Percentiles rank a stretch among this genome's conserved stretches.
These are phyloP conservation scores for Coregonus ussuriensis DNA, from an alignment of 2,797 vertebrate genomes.

Conservation along the genomic window DNA sequence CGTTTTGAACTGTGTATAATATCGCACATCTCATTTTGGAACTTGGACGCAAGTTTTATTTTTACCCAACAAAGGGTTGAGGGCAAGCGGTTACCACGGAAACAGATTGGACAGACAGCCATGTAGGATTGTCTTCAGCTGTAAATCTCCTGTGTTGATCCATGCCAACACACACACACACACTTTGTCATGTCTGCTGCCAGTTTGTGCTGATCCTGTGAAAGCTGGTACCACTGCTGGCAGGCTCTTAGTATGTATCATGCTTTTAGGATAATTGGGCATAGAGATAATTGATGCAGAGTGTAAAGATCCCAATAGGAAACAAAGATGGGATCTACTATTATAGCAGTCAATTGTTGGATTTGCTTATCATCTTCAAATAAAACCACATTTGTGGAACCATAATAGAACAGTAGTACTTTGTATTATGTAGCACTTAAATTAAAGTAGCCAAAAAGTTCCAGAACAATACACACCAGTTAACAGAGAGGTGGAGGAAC, in stretches of 20 bases:
- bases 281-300: conserved; percentile 14
- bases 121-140: conserved; percentile 56
- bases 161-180: conserved; percentile 36
- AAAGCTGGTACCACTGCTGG: conserved; percentile 48
- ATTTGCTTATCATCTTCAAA: conserved; percentile 8
- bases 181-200: conserved; percentile 32
- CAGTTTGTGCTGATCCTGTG: conserved; percentile 56
- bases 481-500: not conserved
- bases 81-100: conserved; percentile 65
- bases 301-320: conserved; percentile 16
- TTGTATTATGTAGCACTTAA: not conserved
- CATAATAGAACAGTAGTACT: not conserved
- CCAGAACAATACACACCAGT: not conserved
- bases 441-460: not conserved
- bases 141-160: conserved; percentile 46
- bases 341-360: conserved; percentile 19
- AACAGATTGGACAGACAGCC: conserved; percentile 59
- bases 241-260: conserved; percentile 46
- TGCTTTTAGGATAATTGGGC: conserved; percentile 42
- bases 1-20: not conserved
- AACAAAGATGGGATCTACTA: conserved; percentile 15
- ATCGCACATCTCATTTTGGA: conserved; percentile 13
- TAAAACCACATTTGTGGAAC: too few species aligned
- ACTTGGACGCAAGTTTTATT: conserved; percentile 28
- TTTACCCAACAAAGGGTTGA: conserved; percentile 21